phyloP scores from a whole-genome alignment of 2,113 vertebrate species.

The Colaptes auratus region DNA sequence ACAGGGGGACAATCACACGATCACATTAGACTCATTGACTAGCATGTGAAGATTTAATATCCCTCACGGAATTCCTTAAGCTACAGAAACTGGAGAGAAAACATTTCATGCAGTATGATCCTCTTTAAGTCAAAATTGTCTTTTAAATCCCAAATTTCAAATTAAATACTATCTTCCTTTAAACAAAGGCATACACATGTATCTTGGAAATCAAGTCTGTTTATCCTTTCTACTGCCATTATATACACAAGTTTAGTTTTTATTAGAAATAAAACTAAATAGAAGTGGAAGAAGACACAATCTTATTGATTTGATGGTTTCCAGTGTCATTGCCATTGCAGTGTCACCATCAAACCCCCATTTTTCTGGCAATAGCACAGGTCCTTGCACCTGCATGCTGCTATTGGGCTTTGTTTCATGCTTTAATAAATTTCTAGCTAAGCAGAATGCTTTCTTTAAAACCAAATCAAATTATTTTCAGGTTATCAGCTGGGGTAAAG shows the following conservation, averaged over 20 bases:
- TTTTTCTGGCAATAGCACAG: not conserved
- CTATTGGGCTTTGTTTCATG: not conserved
- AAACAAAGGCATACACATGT: not conserved
- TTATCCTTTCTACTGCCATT: not conserved
- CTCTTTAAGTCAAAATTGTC: not conserved
- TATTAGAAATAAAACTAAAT: not conserved
- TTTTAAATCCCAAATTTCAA: slow-evolving; percentile 20
- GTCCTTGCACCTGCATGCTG: slow-evolving; percentile 4
- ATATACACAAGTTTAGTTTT: not conserved
- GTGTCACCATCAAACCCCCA: not conserved
- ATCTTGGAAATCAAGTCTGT: not conserved
- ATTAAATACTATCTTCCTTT: not conserved
- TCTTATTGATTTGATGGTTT: not conserved
- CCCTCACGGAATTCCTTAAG: not conserved
- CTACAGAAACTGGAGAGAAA: slow-evolving; percentile 2
- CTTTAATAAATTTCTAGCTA: slow-evolving; percentile 22
- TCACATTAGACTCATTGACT: no score
- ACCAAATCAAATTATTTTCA: slow-evolving; percentile 9
- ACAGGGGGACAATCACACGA: no score
- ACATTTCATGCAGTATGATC: not conserved
- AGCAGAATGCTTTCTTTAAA: slow-evolving; percentile 30
- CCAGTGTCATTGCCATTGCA: not conserved
- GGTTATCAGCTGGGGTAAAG: not conserved
- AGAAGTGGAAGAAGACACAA: not conserved
- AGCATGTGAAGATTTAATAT: not conserved